Evolutionary conservation across 2,888 invertebrate genomes (phyloP), one percentile per base, ranked within the genome.

Genomic region (Corbicula japonica): DNA sequence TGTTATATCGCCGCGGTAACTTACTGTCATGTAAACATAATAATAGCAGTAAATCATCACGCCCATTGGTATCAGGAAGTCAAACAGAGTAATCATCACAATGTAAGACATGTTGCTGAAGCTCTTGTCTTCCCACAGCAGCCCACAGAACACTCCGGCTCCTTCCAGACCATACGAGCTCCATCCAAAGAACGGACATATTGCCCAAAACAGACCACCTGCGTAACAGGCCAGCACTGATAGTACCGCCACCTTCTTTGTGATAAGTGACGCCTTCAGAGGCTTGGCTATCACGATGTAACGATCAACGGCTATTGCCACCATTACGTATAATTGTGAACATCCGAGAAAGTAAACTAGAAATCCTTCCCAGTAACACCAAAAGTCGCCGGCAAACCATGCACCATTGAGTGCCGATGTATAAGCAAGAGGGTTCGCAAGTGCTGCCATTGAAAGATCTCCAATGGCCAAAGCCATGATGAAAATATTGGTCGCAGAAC

Each of bases 251-350:
- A 85, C 78, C 26, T 79, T 52, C 18, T 76, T 68, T 2, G 86
- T 88, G n/a, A 91, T 86, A 26, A 80, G 76, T 2, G 76, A 35
- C 6, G 81, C 79, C 48, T 80, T 75, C n/a, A 86, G 54, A 0
- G 90, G 89, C n/a, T 83, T 87, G 41, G 85, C 88, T 56, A 90
- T 91, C 44, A 89, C 87, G 8, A 88, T 74, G 76, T 89, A 90
- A 8, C 89, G 77, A 70, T 90, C 88, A 8, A 89, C 56, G 4
- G 89, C 86, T 18, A 90, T 88, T 12, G 89, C 87, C 10, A 86
- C 82, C 23, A 91, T 66, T 8, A 89, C 75, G 58, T 88, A 88
- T 71, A 90, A 79, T 32, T 87, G 84, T 15, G 87, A 60, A 26
- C 88, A 62, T 2, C 89, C 90, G 3, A 89, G 69, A 38, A 86